phyloP scores from a whole-genome alignment of 2,797 vertebrate species.

The Champsocephalus esox region DNA sequence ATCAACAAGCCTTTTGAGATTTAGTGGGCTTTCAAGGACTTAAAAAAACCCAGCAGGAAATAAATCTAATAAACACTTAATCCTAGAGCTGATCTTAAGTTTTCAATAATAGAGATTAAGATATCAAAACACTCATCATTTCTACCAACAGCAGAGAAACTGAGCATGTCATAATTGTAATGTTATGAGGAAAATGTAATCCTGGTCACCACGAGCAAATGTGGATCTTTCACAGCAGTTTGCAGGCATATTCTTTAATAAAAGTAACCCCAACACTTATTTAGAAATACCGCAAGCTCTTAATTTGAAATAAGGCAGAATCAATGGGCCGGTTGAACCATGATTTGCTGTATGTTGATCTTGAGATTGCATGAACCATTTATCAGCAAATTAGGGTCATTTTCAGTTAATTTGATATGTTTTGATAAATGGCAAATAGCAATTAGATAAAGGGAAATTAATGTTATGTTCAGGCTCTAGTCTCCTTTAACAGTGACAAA shows the following conservation, averaged over 20 bases:
- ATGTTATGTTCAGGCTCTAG: not conserved
- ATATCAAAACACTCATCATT: not conserved
- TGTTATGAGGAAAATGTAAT: not conserved
- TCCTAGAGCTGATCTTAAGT: not conserved
- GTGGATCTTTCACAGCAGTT: too few species aligned
- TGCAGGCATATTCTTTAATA: too few species aligned
- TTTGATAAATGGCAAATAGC: not conserved
- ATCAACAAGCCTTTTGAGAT: not conserved
- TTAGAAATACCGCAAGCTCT: too few species aligned
- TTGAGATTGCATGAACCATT: not conserved
- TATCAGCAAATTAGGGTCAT: not conserved
- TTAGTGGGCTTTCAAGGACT: not conserved
- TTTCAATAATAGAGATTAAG: slow-evolving; percentile 1
- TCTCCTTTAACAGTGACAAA: not conserved
- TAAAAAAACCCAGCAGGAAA: not conserved
- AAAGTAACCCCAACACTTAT: too few species aligned
- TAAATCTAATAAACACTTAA: not conserved
- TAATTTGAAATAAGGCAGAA: too few species aligned
- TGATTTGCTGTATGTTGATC: not conserved
- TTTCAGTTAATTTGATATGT: not conserved
- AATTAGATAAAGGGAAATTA: not conserved
- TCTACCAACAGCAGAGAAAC: not conserved
- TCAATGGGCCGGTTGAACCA: too few species aligned
- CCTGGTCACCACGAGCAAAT: not conserved
- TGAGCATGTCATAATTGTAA: not conserved